Evolutionary conservation across 2,797 vertebrate species (phyloP), one percentile per base, ranked within the genome.

Genomic region (Acanthis flammea): DNA sequence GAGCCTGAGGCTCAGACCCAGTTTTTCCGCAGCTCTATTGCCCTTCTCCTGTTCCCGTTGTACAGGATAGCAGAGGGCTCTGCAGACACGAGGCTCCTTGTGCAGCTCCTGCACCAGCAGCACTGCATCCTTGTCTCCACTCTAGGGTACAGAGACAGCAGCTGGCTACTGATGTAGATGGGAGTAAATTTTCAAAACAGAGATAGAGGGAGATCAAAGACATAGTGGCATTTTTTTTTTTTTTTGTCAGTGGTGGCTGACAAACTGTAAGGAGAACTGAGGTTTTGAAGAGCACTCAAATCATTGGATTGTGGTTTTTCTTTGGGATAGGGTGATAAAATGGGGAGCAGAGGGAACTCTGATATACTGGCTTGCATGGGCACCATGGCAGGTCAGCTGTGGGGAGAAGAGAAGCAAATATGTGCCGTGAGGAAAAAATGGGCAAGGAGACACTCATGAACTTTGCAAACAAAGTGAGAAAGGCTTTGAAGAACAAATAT

Each of bases 371-470:
- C 9, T 42, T 72, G 35, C 1, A 1, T 47, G 21, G 41, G 24
- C 1, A 0, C 31, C 0, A 3, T 14, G 24, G 15, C 19, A 51
- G 25, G 30, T 3, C 1, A 2, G 0, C 28, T 72, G 27, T 30
- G 33, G 25, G 39, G 23, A 33, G 15, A 31, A 48, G 45, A 66
- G 35, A 27, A 72, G 15, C 12, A 70, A 60, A 3, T 31, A 50
- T 53, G 19, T 66, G 23, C 33, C 75, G 63, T 68, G 31, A 18
- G 24, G 21, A 4, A 16, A 75, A 87, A 90, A 58, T 7, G 9
- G 31, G 5, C 14, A 54, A 75, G 35, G 14, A 84, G 17, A 21
- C 15, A 6, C 23, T 50, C 37, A 39, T 17, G 86, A 62, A 47
- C 30, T 60, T 14, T 35, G 44, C 45, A 61, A 90, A 82, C 14